Evolutionary conservation across 2,888 invertebrate species (phyloP).

Genomic region (Drosophila kanekoi): DNA sequence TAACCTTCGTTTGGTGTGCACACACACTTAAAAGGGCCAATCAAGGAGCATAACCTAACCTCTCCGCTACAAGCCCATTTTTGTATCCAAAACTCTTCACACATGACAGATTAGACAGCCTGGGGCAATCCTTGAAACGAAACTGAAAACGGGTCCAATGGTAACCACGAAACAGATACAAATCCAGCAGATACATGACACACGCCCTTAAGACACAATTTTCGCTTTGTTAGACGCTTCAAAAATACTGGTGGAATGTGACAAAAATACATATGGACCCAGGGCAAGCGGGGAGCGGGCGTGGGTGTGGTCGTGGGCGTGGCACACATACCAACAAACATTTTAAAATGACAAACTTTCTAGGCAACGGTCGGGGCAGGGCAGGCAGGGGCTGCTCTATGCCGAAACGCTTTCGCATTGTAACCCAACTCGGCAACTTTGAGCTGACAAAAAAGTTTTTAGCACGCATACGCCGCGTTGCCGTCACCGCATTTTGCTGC

Average conservation of each 20-base stretch:
- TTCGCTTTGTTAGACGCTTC: slow-evolving; percentile 58
- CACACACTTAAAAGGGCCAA: background rate
- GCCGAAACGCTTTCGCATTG: slow-evolving; percentile 22
- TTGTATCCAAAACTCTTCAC: slow-evolving; percentile 6
- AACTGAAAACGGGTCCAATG: slow-evolving; percentile 18
- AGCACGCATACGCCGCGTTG: slow-evolving; percentile 75
- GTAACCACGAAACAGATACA: slow-evolving; percentile 47
- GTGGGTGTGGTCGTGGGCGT: slow-evolving; percentile 13
- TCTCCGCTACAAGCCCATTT: slow-evolving; percentile 7
- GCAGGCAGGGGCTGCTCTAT: background rate
- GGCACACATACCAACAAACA: slow-evolving; percentile 41
- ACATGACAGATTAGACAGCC: slow-evolving; percentile 22
- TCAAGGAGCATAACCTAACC: background rate
- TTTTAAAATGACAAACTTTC: slow-evolving; percentile 69
- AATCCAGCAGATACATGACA: slow-evolving; percentile 60
- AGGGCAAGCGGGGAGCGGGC: slow-evolving; percentile 5
- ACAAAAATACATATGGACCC: slow-evolving; percentile 57
- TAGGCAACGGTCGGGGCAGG: background rate
- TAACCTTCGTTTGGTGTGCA: background rate
- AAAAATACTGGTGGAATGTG: slow-evolving; percentile 66
- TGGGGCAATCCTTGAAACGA: slow-evolving; percentile 8
- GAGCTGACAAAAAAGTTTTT: slow-evolving; percentile 77
- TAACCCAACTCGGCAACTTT: slow-evolving; percentile 47
- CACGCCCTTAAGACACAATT: slow-evolving; percentile 68
- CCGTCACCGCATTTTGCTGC: slow-evolving; percentile 64